phyloP scores from a whole-genome alignment of 2,888 invertebrate genomes.

The Axea sp. region DNA sequence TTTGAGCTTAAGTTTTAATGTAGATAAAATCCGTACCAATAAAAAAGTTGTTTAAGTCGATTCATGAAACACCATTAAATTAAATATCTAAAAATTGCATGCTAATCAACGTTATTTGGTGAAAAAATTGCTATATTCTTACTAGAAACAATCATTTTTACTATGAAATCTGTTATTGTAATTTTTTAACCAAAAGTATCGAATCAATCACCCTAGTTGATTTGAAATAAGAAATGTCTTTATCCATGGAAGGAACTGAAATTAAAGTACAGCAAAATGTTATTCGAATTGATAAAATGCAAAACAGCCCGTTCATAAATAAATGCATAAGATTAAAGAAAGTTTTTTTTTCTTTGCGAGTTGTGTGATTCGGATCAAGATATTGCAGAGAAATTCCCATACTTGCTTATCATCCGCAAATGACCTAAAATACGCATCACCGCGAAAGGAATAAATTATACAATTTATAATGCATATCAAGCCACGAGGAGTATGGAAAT shows the following conservation, averaged over 20 bases:
- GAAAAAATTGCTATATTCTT: too few species aligned
- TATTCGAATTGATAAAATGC: conserved; percentile 40
- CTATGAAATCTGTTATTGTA: too few species aligned
- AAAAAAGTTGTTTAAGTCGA: too few species aligned
- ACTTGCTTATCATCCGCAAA: conserved; percentile 31
- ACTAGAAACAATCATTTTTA: too few species aligned
- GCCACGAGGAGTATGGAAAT: conserved; percentile 42
- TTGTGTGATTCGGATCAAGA: conserved; percentile 36
- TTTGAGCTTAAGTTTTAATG: too few species aligned
- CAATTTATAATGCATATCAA: conserved; percentile 48
- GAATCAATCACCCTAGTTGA: too few species aligned
- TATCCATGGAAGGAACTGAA: conserved; percentile 19
- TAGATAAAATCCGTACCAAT: too few species aligned
- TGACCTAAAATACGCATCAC: conserved; percentile 53
- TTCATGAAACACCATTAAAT: too few species aligned
- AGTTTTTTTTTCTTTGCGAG: conserved; percentile 29
- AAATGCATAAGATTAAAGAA: conserved; percentile 38
- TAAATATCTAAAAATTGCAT: too few species aligned
- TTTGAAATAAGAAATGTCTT: conserved; percentile 1
- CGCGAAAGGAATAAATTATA: conserved; percentile 48
- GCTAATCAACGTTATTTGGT: too few species aligned
- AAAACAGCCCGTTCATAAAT: conserved; percentile 43
- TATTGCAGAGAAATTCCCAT: conserved; percentile 32
- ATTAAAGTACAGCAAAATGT: conserved; percentile 35
- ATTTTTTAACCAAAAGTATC: too few species aligned